These are phyloP conservation scores for Eidolon dupreanum DNA, from an alignment of 2,797 vertebrate genomes.

Conservation along the genomic window DNA sequence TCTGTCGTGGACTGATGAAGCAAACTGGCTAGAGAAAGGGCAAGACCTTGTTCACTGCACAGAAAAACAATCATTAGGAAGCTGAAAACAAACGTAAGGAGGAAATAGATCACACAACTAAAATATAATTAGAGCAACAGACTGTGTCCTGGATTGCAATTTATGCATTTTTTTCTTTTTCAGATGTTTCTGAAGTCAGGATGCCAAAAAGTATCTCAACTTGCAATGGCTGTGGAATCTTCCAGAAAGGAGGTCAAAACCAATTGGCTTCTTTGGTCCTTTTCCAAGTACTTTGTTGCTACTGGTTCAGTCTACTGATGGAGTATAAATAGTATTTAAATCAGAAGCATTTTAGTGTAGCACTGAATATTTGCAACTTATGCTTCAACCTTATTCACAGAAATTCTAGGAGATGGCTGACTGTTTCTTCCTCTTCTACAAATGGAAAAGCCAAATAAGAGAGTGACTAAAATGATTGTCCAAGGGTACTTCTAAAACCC, in stretches of 20 bases:
- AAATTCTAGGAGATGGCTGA: neutral
- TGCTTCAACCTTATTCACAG: neutral
- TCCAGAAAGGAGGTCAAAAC: neutral
- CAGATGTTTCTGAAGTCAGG: neutral
- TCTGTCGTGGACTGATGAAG: slow-evolving; percentile 26
- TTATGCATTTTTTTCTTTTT: neutral
- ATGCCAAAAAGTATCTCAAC: neutral
- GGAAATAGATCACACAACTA: neutral
- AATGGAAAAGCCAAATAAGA: neutral
- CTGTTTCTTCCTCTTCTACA: neutral
- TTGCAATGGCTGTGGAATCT: neutral
- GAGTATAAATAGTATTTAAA: neutral
- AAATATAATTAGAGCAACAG: neutral
- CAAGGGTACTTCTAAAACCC: neutral
- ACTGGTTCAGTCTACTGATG: neutral
- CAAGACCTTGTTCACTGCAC: neutral
- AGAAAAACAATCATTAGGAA: neutral
- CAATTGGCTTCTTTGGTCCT: neutral
- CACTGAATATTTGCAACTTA: neutral
- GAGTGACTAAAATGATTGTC: neutral
- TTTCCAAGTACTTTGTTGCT: neutral
- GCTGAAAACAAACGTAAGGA: neutral
- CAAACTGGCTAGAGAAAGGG: slow-evolving; percentile 10
- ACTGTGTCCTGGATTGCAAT: neutral
- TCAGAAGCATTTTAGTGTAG: neutral